phyloP scores from a whole-genome alignment of 2,797 vertebrate species.

The Pempheris klunzingeri region DNA sequence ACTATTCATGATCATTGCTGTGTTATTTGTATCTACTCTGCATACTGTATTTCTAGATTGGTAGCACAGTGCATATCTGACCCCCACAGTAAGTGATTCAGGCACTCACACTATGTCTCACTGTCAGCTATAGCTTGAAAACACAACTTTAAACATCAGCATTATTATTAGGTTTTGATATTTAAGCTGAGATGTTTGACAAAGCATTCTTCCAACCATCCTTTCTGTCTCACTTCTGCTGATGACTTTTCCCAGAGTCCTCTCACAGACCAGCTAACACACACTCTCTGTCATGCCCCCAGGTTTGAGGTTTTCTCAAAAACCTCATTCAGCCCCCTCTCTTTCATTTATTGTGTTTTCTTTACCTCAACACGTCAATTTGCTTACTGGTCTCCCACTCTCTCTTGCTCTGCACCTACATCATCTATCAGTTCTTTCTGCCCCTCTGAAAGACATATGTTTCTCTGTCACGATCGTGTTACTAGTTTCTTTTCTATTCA shows the following conservation, averaged over 20 bases:
- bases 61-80: background rate
- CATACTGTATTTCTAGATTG: background rate
- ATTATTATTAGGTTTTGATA: background rate
- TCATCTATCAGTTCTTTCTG: constrained; percentile 18
- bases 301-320: constrained; percentile 43
- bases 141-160: too few relatives aligned
- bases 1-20: background rate
- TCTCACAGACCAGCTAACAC: constrained; percentile 31
- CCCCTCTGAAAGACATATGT: background rate
- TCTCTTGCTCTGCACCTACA: background rate
- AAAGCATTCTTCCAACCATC: background rate
- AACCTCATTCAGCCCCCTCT: constrained; percentile 32
- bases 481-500: constrained; percentile 24
- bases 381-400: constrained; percentile 18
- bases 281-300: constrained; percentile 19
- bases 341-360: constrained; percentile 47
- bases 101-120: background rate
- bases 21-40: background rate
- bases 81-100: background rate
- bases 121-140: background rate
- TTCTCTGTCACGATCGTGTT: constrained; percentile 28
- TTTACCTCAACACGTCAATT: constrained; percentile 17
- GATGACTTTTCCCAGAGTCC: constrained; percentile 13
- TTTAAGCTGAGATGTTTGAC: background rate
- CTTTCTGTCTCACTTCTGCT: constrained; percentile 13